Conservation (phyloP, 2,797 vertebrate genomes). For the Phalanger gymnotis region DNA sequence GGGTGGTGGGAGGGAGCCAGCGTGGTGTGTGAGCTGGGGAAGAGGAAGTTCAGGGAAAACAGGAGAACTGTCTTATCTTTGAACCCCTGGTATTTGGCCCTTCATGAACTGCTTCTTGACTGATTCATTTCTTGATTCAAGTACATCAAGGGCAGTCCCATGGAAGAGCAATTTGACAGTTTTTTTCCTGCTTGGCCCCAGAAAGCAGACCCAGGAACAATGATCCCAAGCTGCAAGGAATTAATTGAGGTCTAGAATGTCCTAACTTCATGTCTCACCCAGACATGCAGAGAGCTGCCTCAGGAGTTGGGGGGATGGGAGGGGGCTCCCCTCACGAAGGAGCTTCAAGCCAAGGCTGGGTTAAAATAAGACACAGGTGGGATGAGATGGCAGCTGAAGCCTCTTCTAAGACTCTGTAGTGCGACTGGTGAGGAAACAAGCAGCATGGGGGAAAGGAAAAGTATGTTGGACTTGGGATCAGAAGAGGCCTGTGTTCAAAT, state of each 20-base stretch:
- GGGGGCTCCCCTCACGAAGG: no score
- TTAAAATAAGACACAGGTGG: background rate
- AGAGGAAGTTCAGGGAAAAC: no score
- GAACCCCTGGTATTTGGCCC: no score
- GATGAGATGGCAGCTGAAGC: background rate
- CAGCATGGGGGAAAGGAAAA: no score
- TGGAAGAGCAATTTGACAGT: background rate
- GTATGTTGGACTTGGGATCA: background rate
- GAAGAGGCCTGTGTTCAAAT: background rate
- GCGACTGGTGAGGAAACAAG: no score
- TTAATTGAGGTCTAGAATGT: background rate
- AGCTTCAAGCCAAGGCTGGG: background rate
- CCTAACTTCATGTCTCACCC: background rate
- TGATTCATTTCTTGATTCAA: background rate
- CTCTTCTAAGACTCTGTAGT: background rate
- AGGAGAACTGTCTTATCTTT: no score
- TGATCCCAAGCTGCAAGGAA: background rate
- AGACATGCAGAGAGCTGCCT: no score
- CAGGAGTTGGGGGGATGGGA: no score
- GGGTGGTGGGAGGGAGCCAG: no score
- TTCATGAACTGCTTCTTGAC: no score
- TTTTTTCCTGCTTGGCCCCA: background rate
- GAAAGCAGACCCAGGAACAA: no score
- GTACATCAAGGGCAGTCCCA: background rate
- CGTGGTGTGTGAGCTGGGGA: no score